Percentiles rank a stretch among this genome's conserved stretches.
Conservation (phyloP, 2,888 invertebrate species). For the Tetragonisca angustula region DNA sequence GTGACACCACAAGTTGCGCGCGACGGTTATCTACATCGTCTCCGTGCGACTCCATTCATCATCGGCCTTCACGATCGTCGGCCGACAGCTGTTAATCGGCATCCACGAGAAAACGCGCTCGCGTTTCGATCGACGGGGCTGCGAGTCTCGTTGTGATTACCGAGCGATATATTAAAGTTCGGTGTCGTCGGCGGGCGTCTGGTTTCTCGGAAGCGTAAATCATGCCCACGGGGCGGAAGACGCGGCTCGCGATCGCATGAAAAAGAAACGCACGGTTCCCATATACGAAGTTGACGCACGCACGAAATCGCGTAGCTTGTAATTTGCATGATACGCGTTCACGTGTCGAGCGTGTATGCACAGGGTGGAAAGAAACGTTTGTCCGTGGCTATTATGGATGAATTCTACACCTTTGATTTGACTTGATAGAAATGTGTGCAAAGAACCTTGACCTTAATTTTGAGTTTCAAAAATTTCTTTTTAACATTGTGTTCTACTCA, state of each 20-base stretch:
- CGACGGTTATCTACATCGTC: neutral
- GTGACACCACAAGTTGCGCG: neutral
- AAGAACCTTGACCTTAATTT: too few species aligned
- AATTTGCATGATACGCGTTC: constrained; percentile 50
- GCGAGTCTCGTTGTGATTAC: constrained; percentile 7
- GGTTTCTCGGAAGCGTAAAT: constrained; percentile 35
- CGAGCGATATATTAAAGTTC: constrained; percentile 9
- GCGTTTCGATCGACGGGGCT: neutral
- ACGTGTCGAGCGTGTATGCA: neutral
- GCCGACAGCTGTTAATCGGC: constrained; percentile 20
- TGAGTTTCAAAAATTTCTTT: too few species aligned
- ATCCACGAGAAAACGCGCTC: neutral
- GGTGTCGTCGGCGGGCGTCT: neutral
- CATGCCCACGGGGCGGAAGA: neutral
- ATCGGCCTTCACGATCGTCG: neutral
- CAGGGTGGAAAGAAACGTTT: too few species aligned
- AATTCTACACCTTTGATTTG: too few species aligned
- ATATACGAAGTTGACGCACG: constrained; percentile 24
- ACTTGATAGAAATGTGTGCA: too few species aligned
- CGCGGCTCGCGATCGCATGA: neutral
- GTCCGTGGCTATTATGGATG: too few species aligned
- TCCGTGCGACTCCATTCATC: constrained; percentile 8
- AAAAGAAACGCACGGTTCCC: constrained; percentile 12
- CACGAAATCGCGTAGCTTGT: constrained; percentile 12
- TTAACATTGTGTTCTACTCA: too few species aligned